These are phyloP conservation scores for Caenorhabditis sinica DNA, from an alignment of 2,888 invertebrate genomes.

Conservation along the genomic window DNA sequence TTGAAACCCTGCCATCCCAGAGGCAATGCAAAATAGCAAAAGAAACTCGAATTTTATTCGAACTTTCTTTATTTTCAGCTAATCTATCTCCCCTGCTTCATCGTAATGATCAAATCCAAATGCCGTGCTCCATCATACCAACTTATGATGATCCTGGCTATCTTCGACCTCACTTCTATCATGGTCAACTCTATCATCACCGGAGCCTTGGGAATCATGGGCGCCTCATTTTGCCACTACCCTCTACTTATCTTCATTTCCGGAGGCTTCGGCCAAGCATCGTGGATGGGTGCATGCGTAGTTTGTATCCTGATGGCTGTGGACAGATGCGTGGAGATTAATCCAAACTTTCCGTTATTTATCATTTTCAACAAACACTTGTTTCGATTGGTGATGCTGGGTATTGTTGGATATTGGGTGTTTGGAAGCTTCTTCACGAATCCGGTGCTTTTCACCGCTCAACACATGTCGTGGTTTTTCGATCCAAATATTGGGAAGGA, in stretches of 20 bases:
- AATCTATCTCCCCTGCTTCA: slow-evolving; percentile 41
- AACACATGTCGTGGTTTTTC: slow-evolving; percentile 40
- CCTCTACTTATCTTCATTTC: slow-evolving; percentile 23
- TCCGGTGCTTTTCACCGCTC: slow-evolving; percentile 29
- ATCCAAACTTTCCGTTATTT: background rate
- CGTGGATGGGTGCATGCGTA: slow-evolving; percentile 46
- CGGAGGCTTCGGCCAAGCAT: slow-evolving; percentile 27
- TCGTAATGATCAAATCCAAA: slow-evolving; percentile 26
- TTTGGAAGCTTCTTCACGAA: slow-evolving; percentile 33
- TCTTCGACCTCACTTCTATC: slow-evolving; percentile 47
- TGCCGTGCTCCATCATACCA: slow-evolving; percentile 31
- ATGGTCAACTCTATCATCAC: slow-evolving; percentile 50
- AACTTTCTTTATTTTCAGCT: background rate
- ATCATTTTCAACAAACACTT: slow-evolving; percentile 12
- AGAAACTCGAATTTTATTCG: too few relatives aligned
- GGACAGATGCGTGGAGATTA: slow-evolving; percentile 44
- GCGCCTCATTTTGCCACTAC: slow-evolving; percentile 36
- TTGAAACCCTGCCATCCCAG: too few relatives aligned
- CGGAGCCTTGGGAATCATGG: slow-evolving; percentile 32
- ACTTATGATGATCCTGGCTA: slow-evolving; percentile 41
- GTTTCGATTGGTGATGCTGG: slow-evolving; percentile 3
- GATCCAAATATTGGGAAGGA: slow-evolving; percentile 36
- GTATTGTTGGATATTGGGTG: slow-evolving; percentile 18
- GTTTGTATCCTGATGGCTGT: slow-evolving; percentile 43
- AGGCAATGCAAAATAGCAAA: too few relatives aligned